These are phyloP conservation scores for Sebastolobus alascanus DNA, from an alignment of 2,797 vertebrate species.

Conservation along the genomic window DNA sequence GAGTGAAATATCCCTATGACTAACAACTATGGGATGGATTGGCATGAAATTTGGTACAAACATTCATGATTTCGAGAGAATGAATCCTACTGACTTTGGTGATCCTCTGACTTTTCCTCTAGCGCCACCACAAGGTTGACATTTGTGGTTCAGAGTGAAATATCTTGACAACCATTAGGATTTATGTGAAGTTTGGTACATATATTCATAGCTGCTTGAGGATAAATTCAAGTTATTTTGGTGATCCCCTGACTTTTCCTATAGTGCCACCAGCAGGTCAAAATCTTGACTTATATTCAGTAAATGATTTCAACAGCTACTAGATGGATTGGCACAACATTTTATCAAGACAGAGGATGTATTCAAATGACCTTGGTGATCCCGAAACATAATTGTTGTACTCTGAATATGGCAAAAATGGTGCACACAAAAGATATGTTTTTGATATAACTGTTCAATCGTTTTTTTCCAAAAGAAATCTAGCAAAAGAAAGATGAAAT, in stretches of 20 bases:
- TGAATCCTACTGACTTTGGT: too few species aligned
- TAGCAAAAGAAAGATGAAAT: not conserved
- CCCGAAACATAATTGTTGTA: not conserved
- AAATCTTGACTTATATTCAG: not conserved
- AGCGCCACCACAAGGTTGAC: not conserved
- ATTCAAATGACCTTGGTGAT: not conserved
- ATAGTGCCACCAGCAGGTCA: too few species aligned
- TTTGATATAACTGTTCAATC: not conserved
- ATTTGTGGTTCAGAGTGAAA: not conserved
- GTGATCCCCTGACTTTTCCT: not conserved
- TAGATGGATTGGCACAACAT: not conserved
- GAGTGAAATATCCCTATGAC: not conserved
- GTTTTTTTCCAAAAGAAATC: not conserved
- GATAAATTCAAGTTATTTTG: not conserved
- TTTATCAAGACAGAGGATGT: not conserved
- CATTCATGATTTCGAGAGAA: not conserved
- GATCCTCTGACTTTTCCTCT: too few species aligned
- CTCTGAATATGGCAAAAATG: not conserved
- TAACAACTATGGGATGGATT: not conserved
- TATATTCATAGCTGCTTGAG: not conserved
- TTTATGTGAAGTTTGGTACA: not conserved
- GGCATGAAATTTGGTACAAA: not conserved
- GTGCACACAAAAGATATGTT: not conserved
- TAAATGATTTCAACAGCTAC: not conserved
- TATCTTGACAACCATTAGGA: not conserved